These are phyloP conservation scores for Drosophila vallismaia DNA, from an alignment of 2,888 invertebrate species.

Conservation along the genomic window DNA sequence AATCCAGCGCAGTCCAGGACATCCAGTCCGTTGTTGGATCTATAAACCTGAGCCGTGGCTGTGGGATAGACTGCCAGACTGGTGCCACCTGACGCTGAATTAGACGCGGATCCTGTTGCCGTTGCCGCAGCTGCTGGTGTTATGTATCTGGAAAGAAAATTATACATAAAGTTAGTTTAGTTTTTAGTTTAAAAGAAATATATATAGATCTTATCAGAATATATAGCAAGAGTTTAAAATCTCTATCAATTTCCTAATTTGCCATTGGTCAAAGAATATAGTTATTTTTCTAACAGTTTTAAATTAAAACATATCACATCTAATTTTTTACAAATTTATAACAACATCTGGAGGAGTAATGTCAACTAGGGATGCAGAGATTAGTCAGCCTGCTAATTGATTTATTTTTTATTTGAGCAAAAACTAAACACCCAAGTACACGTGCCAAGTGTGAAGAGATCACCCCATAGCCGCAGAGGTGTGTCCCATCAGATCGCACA, in stretches of 20 bases:
- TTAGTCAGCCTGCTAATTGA: constrained; percentile 64
- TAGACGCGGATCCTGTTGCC: constrained; percentile 52
- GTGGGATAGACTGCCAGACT: constrained; percentile 80
- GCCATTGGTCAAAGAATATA: no score
- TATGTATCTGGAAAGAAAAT: constrained; percentile 76
- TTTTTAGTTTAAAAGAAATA: not conserved
- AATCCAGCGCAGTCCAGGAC: constrained; percentile 71
- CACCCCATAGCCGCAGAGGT: constrained; percentile 50
- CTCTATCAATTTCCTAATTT: no score
- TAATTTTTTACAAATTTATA: not conserved
- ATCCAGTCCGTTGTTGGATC: constrained; percentile 71
- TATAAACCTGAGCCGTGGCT: constrained; percentile 79
- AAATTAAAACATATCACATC: not conserved
- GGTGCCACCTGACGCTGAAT: constrained; percentile 48
- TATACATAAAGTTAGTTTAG: not conserved
- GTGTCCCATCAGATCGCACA: constrained; percentile 57
- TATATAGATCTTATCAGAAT: no score
- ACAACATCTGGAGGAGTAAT: constrained; percentile 10
- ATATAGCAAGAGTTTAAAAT: no score
- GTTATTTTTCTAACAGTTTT: not conserved
- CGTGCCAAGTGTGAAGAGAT: constrained; percentile 62
- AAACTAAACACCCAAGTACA: constrained; percentile 38
- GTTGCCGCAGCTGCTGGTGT: constrained; percentile 81
- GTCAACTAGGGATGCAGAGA: constrained; percentile 26
- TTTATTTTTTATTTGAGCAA: constrained; percentile 70